Percentiles rank a stretch among this genome's conserved stretches.
phyloP scores from a whole-genome alignment of 2,797 vertebrate species.

The Lateolabrax maculatus region DNA sequence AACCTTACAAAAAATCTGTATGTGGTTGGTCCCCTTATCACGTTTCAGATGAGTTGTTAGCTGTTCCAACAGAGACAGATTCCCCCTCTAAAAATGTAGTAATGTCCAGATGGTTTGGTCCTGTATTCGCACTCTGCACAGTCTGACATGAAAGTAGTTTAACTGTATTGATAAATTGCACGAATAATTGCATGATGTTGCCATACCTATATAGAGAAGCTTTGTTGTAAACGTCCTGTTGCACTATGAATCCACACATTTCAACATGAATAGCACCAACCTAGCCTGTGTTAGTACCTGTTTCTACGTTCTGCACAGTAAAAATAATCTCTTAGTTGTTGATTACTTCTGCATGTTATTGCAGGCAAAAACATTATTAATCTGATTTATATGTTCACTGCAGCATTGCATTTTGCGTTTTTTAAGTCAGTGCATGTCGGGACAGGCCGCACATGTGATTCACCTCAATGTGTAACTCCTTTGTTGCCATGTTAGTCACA shows the following conservation, averaged over 20 bases:
- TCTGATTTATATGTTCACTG: background rate
- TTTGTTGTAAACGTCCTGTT: slow-evolving; percentile 14
- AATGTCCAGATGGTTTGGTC: too few relatives aligned
- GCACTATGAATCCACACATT: background rate
- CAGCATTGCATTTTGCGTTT: background rate
- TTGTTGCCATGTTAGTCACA: background rate
- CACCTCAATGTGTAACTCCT: background rate
- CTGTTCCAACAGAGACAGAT: too few relatives aligned
- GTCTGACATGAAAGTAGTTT: background rate
- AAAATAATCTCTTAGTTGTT: background rate
- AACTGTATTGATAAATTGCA: background rate
- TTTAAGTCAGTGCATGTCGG: background rate
- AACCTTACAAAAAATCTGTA: too few relatives aligned
- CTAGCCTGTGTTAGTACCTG: background rate
- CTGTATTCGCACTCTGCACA: too few relatives aligned
- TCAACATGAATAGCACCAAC: background rate
- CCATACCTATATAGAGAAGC: background rate
- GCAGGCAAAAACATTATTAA: background rate
- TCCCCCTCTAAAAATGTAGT: too few relatives aligned
- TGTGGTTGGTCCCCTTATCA: too few relatives aligned
- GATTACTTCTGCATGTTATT: background rate
- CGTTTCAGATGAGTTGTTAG: too few relatives aligned
- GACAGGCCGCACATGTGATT: slow-evolving; percentile 9
- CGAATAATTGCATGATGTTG: background rate
- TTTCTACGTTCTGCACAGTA: background rate